Conservation (phyloP, 2,797 vertebrate genomes). For the Telmatherina bonti region DNA sequence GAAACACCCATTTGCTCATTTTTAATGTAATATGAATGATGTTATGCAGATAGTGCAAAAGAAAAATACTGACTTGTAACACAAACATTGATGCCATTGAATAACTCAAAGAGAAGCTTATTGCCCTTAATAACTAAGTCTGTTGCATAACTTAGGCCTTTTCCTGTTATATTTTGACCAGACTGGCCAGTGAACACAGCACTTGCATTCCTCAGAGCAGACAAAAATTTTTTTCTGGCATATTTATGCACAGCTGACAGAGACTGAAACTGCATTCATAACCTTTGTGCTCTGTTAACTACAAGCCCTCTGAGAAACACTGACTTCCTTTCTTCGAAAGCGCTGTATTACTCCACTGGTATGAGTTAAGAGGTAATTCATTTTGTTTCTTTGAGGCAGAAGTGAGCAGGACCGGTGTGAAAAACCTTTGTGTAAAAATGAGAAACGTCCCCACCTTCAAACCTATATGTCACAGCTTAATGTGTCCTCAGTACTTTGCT, state of each 20-base stretch:
- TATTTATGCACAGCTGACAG: slow-evolving; percentile 41
- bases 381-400: slow-evolving; percentile 5
- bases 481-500: not conserved
- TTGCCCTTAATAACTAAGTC: too few species aligned
- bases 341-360: slow-evolving; percentile 8
- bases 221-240: slow-evolving; percentile 53
- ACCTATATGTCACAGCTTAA: not conserved
- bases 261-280: slow-evolving; percentile 41
- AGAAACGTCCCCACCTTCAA: not conserved
- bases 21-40: too few species aligned
- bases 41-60: not conserved
- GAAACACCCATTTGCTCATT: too few species aligned
- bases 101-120: too few species aligned
- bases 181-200: slow-evolving; percentile 47
- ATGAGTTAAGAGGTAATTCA: slow-evolving; percentile 10
- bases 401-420: not conserved
- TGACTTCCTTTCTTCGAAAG: slow-evolving; percentile 55
- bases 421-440: not conserved
- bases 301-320: slow-evolving; percentile 38
- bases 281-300: slow-evolving; percentile 28
- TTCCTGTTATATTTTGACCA: slow-evolving; percentile 27
- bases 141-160: not conserved
- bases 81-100: too few species aligned
- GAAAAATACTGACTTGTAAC: too few species aligned
- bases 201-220: slow-evolving; percentile 35